These are phyloP conservation scores for Aspidapion aeneum DNA, from an alignment of 2,888 invertebrate species.

Conservation along the genomic window DNA sequence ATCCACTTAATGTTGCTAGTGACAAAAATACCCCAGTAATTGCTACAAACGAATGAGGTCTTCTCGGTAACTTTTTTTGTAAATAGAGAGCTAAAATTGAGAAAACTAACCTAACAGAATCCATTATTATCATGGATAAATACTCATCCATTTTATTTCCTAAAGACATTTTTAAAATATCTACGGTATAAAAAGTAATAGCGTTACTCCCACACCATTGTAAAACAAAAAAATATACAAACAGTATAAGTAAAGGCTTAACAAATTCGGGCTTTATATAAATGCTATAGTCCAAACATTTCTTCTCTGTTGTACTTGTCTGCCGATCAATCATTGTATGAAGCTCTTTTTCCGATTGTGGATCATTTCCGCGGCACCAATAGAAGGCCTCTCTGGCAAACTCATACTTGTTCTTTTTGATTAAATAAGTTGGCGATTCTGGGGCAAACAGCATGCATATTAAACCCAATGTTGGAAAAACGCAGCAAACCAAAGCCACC, in stretches of 20 bases:
- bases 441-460: constrained; percentile 54
- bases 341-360: constrained; percentile 52
- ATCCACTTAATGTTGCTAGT: constrained; percentile 10
- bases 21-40: constrained; percentile 13
- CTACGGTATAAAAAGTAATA: constrained; percentile 65
- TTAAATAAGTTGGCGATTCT: constrained; percentile 66
- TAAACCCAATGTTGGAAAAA: constrained; percentile 51
- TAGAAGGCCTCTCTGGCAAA: constrained; percentile 57
- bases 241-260: constrained; percentile 58
- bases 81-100: constrained; percentile 19
- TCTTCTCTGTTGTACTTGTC: neutral
- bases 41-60: constrained; percentile 15
- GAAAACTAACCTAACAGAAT: constrained; percentile 14
- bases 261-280: constrained; percentile 49
- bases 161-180: constrained; percentile 55
- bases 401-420: constrained; percentile 54
- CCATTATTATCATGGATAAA: constrained; percentile 21
- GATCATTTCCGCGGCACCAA: constrained; percentile 50
- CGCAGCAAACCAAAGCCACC: constrained; percentile 29
- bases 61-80: constrained; percentile 13
- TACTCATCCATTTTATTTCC: constrained; percentile 40
- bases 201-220: constrained; percentile 70
- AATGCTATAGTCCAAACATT: constrained; percentile 1
- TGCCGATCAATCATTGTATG: constrained; percentile 48
- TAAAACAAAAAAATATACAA: constrained; percentile 60